Percentiles rank a stretch among this genome's conserved stretches.
Conservation (phyloP, 92 coral and sea anemone genomes). For the Phenganax marumi region DNA sequence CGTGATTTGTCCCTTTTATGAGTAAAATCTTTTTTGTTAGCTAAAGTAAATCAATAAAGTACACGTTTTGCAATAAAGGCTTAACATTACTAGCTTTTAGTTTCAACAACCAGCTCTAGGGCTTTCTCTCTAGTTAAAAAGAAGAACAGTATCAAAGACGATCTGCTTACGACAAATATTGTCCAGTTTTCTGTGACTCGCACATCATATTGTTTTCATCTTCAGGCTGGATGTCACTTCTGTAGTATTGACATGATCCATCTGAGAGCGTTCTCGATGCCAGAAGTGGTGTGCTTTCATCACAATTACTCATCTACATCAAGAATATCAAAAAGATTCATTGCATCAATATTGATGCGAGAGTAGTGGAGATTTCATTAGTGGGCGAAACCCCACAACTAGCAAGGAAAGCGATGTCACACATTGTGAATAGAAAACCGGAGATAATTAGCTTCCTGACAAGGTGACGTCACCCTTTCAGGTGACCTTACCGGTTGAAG, state of each 20-base stretch:
- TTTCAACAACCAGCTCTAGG: not conserved
- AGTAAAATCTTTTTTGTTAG: too few relatives aligned
- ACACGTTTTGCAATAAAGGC: not conserved
- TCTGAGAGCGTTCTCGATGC: constrained; percentile 20
- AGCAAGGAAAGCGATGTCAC: too few relatives aligned
- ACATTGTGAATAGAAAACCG: too few relatives aligned
- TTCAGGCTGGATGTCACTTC: not conserved
- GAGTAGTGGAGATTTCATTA: too few relatives aligned
- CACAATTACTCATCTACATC: not conserved
- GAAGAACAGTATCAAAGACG: not conserved
- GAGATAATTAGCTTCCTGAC: too few relatives aligned
- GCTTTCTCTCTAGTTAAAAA: not conserved
- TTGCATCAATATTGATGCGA: too few relatives aligned
- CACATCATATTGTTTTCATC: not conserved
- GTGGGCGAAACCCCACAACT: too few relatives aligned
- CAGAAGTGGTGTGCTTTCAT: constrained; percentile 29
- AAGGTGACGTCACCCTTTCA: too few relatives aligned
- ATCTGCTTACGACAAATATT: constrained; percentile 24
- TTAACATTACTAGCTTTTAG: not conserved
- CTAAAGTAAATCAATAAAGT: too few relatives aligned
- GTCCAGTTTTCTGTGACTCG: not conserved
- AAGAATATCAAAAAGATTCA: not conserved
- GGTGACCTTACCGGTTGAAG: too few relatives aligned
- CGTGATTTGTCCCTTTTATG: too few relatives aligned
- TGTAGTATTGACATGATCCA: constrained; percentile 10